Conservation (phyloP, 1,140 invertebrate species). For the Parapsyche elsis region DNA sequence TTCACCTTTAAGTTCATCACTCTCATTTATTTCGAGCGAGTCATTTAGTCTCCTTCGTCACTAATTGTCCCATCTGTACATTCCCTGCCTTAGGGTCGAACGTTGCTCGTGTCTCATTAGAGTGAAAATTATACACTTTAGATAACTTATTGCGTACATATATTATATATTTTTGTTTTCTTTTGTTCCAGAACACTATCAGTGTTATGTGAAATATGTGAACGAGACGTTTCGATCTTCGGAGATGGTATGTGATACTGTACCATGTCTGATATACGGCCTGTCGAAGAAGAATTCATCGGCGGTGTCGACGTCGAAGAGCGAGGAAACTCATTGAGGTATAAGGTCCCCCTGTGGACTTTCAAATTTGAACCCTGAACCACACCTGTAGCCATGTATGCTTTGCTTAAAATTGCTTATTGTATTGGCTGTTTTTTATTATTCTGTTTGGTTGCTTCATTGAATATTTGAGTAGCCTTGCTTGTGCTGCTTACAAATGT, state of each 20-base stretch:
- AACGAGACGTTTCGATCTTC: constrained; percentile 3
- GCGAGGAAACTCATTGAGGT: constrained; percentile 53
- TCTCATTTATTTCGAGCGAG: constrained; percentile 24
- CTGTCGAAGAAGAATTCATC: constrained; percentile 23
- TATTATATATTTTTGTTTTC: constrained; percentile 3
- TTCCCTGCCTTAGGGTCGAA: neutral
- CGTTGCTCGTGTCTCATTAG: constrained; percentile 8
- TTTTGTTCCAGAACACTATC: constrained; percentile 15
- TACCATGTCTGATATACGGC: constrained; percentile 48
- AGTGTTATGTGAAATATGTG: neutral
- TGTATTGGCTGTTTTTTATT: neutral
- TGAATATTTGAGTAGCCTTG: neutral
- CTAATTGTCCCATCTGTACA: constrained; percentile 17
- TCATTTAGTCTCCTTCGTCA: neutral
- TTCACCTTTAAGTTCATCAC: neutral
- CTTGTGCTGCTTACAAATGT: neutral
- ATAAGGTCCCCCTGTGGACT: neutral
- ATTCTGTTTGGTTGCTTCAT: constrained; percentile 8
- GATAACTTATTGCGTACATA: neutral
- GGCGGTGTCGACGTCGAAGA: constrained; percentile 52
- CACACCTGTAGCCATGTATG: neutral
- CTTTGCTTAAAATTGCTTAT: neutral
- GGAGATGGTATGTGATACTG: neutral
- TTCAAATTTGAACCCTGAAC: constrained; percentile 4
- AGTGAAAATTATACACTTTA: neutral